Percentiles rank a stretch among this genome's conserved stretches.
phyloP scores from a whole-genome alignment of 2,797 vertebrate genomes.

The Rhynchonycteris naso region DNA sequence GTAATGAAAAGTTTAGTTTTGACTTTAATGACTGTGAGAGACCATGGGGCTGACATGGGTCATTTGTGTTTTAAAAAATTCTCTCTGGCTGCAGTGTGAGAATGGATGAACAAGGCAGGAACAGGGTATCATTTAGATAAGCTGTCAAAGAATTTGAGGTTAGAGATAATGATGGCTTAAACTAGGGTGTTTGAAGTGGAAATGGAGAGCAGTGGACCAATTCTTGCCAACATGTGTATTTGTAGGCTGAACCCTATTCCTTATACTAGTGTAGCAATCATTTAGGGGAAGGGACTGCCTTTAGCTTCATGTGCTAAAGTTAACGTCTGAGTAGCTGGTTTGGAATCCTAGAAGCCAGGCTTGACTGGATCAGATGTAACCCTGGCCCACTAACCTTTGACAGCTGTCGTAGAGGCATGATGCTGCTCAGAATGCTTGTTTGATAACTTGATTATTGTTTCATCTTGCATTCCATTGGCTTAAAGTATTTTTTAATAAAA shows the following conservation, averaged over 20 bases:
- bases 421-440: conserved; percentile 9
- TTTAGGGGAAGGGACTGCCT: not conserved
- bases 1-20: conserved; percentile 36
- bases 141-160: not conserved
- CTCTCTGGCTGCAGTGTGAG: not conserved
- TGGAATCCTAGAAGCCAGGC: not conserved
- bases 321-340: not conserved
- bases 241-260: not conserved
- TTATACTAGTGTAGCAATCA: not conserved
- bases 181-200: not conserved
- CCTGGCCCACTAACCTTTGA: not conserved
- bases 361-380: not conserved
- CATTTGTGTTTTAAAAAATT: conserved; percentile 2
- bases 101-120: not conserved
- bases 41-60: not conserved
- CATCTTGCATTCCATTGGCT: not conserved
- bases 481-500: conserved; percentile 28
- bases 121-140: not conserved
- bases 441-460: not conserved
- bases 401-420: not conserved
- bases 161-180: conserved; percentile 9
- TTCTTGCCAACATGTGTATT: conserved; percentile 14
- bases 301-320: not conserved
- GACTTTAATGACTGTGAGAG: not conserved
- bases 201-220: not conserved